Conservation (phyloP, 1,140 invertebrate species). For the Listronotus bonariensis region DNA sequence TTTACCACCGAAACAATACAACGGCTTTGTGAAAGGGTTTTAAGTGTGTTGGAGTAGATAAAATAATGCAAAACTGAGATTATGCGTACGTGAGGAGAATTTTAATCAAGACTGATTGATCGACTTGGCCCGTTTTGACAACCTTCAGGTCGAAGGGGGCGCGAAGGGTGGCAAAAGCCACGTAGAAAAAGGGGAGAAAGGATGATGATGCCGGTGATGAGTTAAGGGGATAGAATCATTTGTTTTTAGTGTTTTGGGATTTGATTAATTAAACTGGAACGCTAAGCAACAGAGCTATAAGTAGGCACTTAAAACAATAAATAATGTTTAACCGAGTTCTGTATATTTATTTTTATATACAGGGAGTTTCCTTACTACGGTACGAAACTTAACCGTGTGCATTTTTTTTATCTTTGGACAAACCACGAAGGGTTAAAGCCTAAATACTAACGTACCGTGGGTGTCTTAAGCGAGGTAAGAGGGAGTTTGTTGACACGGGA, state of each 20-base stretch:
- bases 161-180: not conserved
- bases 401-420: too few relatives aligned
- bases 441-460: too few relatives aligned
- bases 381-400: too few relatives aligned
- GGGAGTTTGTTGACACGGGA: too few relatives aligned
- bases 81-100: constrained; percentile 55
- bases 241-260: constrained; percentile 38
- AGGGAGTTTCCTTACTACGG: too few relatives aligned
- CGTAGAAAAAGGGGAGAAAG: constrained; percentile 21
- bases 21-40: constrained; percentile 31
- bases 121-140: constrained; percentile 44
- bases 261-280: constrained; percentile 34
- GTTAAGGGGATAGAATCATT: constrained; percentile 36
- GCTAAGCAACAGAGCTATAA: not conserved
- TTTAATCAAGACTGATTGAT: constrained; percentile 55
- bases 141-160: constrained; percentile 20
- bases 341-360: too few relatives aligned
- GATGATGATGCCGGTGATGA: constrained; percentile 36
- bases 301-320: too few relatives aligned
- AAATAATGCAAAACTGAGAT: constrained; percentile 55
- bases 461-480: too few relatives aligned
- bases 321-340: too few relatives aligned
- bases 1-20: not conserved
- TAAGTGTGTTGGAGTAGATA: constrained; percentile 45
- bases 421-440: too few relatives aligned